Base-by-base conservation (phyloP, 2,888 invertebrate species). In the Microchrysa polita region DNA sequence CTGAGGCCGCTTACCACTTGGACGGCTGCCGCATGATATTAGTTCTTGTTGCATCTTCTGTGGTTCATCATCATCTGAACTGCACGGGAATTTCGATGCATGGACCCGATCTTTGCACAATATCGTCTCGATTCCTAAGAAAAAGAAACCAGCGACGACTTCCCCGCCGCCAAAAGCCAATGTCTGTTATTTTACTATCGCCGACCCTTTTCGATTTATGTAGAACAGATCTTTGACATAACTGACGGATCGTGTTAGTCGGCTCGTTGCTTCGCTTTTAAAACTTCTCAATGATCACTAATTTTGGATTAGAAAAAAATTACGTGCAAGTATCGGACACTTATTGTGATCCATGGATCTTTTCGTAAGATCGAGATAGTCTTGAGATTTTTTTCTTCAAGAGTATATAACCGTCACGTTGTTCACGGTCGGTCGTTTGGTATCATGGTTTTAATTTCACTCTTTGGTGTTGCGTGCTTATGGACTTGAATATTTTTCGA, bases 251-350 rank as follows among this genome's bases (percentile, higher is more conserved):
- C n/a, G n/a, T n/a, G n/a, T n/a, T n/a, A n/a, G n/a, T n/a, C n/a
- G n/a, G 34, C 34, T 53, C 53, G 16, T 53, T 16, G 55, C 53
- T 53, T 18, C 55, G 53, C 55, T 40, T 55, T 67, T 40, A 67
- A 52, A 67, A 18, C 34, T 67, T 34, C 16, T 67, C 27, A 67
- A 67, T 67, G 69, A 55, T 69, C 69, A 7, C 48, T 69, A 69
- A 34, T 55, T 69, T 23, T 44, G 55, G 55, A 55, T 55, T 55
- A 69, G 55, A 69, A 69, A 55, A 69, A 55, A 69, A 69, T 69
- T 18, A 40, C 55, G 23, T 55, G 5, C 69, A 55, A 69, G 55
- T 69, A 27, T 22, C 69, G 18, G 69, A 20, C 69, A 57, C 69
- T 65, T 65, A 44, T 48, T 22, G 22, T 48, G 44, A 65, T 65